phyloP scores from a whole-genome alignment of 2,888 invertebrate genomes.

The Coleophora deauratella region DNA sequence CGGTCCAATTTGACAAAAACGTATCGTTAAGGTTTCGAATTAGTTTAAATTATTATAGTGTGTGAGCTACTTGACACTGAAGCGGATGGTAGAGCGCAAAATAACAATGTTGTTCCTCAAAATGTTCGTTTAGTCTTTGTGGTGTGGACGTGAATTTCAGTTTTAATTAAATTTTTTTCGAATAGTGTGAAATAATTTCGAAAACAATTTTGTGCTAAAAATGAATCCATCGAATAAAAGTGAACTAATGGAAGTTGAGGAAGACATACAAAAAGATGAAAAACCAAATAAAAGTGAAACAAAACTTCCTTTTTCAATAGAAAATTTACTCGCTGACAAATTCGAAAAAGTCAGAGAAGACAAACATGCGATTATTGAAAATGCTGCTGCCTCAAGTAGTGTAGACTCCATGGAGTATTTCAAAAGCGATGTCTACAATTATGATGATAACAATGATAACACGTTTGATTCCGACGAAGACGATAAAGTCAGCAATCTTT shows the following conservation, averaged over 20 bases:
- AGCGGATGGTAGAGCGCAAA: slow-evolving; percentile 12
- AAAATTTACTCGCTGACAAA: slow-evolving; percentile 55
- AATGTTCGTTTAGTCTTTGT: slow-evolving; percentile 19
- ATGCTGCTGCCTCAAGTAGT: slow-evolving; percentile 15
- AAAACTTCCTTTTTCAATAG: slow-evolving; percentile 59
- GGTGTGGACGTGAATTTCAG: slow-evolving; percentile 22
- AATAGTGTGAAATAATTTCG: neutral
- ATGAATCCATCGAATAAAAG: slow-evolving; percentile 5
- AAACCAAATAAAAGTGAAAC: slow-evolving; percentile 41
- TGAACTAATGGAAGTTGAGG: slow-evolving; percentile 35
- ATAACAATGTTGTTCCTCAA: slow-evolving; percentile 20
- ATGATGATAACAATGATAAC: slow-evolving; percentile 29
- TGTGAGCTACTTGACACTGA: slow-evolving; percentile 24
- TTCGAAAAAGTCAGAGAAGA: slow-evolving; percentile 25
- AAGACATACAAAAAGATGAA: slow-evolving; percentile 18
- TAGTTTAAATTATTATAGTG: slow-evolving; percentile 52
- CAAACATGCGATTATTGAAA: neutral
- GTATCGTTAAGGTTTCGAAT: slow-evolving; percentile 56
- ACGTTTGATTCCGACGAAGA: slow-evolving; percentile 40
- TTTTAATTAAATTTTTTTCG: neutral
- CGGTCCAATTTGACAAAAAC: slow-evolving; percentile 68
- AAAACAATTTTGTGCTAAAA: too few relatives aligned
- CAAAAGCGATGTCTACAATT: slow-evolving; percentile 4
- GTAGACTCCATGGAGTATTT: slow-evolving; percentile 23
- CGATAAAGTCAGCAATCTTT: slow-evolving; percentile 38